Evolutionary conservation across 1,140 invertebrate genomes (phyloP).

Genomic region (Drosophila punjabiensis): DNA sequence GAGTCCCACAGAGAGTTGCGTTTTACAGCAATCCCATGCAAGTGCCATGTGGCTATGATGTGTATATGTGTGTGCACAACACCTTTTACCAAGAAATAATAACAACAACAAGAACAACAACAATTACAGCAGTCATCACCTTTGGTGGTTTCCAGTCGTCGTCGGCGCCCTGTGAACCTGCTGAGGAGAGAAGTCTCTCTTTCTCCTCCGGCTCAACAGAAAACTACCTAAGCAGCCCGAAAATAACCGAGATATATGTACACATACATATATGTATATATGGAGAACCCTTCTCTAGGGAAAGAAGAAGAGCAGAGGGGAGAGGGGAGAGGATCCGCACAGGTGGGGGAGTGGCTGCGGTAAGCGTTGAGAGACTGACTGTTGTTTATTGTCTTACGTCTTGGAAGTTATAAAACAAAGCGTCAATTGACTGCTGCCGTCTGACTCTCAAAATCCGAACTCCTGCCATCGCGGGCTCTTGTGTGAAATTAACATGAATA

Average conservation of each 20-base stretch:
- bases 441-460: conserved; percentile 39
- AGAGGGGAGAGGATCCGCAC: not conserved
- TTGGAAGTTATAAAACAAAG: conserved; percentile 82
- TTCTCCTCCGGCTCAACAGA: conserved; percentile 31
- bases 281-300: conserved; percentile 22
- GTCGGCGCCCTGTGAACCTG: conserved; percentile 79
- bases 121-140: conserved; percentile 82
- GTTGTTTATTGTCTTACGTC: conserved; percentile 79
- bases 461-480: conserved; percentile 6
- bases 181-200: conserved; percentile 22
- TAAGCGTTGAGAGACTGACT: conserved; percentile 33
- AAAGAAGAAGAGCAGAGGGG: conserved; percentile 1
- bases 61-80: conserved; percentile 63
- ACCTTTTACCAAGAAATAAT: conserved; percentile 82
- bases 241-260: conserved; percentile 37
- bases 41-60: conserved; percentile 55
- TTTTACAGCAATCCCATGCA: conserved; percentile 55
- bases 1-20: conserved; percentile 41
- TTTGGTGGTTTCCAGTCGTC: conserved; percentile 73
- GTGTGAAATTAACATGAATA: conserved; percentile 49
- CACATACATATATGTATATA: not conserved
- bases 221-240: conserved; percentile 75
- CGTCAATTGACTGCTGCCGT: conserved; percentile 75
- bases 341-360: conserved; percentile 44
- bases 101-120: conserved; percentile 70